phyloP scores from a whole-genome alignment of 2,888 invertebrate genomes.

The Ophioninae sp. region DNA sequence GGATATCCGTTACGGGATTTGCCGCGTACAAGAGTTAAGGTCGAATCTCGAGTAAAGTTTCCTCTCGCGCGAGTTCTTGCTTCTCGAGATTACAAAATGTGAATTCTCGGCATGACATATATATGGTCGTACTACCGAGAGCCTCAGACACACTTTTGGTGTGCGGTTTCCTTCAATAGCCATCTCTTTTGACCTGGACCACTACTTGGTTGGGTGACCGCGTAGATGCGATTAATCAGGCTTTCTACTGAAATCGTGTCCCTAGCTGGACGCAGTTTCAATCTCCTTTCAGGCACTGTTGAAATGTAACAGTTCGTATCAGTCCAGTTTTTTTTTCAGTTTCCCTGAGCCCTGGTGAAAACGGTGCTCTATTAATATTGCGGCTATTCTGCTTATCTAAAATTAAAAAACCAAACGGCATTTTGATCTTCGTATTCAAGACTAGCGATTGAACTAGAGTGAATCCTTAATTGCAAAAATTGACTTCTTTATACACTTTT shows the following conservation, averaged over 20 bases:
- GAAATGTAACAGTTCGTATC: not conserved
- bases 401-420: no score
- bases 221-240: not conserved
- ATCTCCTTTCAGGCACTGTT: not conserved
- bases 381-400: no score
- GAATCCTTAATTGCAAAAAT: no score
- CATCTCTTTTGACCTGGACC: not conserved
- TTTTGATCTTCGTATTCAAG: no score
- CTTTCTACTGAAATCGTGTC: not conserved
- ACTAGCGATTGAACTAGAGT: no score
- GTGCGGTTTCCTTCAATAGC: not conserved
- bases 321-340: not conserved
- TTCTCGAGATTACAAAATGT: constrained; percentile 57
- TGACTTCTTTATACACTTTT: no score
- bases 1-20: constrained; percentile 74
- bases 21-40: constrained; percentile 72
- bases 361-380: not conserved
- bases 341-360: not conserved
- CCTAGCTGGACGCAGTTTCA: not conserved
- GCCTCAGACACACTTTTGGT: not conserved
- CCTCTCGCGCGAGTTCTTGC: constrained; percentile 25
- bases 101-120: constrained; percentile 43
- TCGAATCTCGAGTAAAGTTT: constrained; percentile 66
- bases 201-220: not conserved
- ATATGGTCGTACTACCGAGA: not conserved